Evolutionary conservation across 2,797 vertebrate species (phyloP).

Genomic region (Linurgus olivaceus): DNA sequence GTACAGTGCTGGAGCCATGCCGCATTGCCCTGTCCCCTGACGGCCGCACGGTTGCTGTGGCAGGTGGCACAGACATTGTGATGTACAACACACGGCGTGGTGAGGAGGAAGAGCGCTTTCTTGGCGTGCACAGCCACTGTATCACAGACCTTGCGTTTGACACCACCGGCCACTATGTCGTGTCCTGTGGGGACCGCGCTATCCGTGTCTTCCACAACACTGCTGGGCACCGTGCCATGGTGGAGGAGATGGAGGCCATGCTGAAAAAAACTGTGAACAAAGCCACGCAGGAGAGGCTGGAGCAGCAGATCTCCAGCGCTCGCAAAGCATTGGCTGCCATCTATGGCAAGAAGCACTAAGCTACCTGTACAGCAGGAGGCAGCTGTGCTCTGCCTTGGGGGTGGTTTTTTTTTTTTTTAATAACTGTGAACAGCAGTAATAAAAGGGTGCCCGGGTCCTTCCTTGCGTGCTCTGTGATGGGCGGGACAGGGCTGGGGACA

Average conservation of each 20-base stretch:
- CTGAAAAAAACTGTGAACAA: conserved; percentile 84
- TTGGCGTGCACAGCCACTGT: conserved; percentile 75
- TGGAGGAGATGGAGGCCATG: conserved; percentile 87
- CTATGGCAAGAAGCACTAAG: conserved; percentile 66
- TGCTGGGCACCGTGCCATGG: conserved; percentile 85
- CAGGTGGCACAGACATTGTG: conserved; percentile 76
- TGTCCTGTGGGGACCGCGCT: conserved; percentile 85
- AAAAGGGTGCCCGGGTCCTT: not conserved
- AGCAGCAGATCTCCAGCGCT: conserved; percentile 76
- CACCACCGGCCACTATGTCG: conserved; percentile 83
- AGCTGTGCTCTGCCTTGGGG: accelerated
- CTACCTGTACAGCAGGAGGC: not conserved
- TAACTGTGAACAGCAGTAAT: not conserved
- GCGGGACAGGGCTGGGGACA: accelerated
- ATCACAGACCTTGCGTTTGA: conserved; percentile 88
- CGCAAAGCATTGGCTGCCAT: conserved; percentile 77
- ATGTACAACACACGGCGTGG: conserved; percentile 82
- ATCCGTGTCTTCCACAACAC: conserved; percentile 89
- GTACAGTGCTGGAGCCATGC: conserved; percentile 75
- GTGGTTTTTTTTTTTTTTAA: not conserved
- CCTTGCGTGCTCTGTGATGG: accelerated
- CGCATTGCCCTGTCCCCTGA: conserved; percentile 87
- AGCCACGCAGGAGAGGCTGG: conserved; percentile 86
- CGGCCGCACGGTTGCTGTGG: conserved; percentile 83
- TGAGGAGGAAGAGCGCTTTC: conserved; percentile 84